Percentiles rank a stretch among this genome's conserved stretches.
Evolutionary conservation across 2,888 invertebrate genomes (phyloP).

Genomic region (Laspeyria flexula): DNA sequence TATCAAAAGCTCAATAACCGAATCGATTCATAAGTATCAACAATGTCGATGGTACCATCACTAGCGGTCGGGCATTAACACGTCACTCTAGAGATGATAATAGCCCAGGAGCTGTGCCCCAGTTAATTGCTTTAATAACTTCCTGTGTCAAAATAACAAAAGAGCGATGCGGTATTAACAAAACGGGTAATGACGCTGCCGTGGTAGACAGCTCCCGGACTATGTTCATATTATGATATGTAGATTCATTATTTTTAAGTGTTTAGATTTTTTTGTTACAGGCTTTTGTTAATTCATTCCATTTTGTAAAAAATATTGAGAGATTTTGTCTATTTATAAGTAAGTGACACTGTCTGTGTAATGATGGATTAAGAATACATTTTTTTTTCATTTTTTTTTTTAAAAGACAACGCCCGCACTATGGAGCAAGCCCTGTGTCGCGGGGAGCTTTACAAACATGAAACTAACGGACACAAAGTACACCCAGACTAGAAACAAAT

Average conservation of each 20-base stretch:
- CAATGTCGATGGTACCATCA: conserved; percentile 54
- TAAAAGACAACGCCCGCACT: no score
- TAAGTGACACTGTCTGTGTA: no score
- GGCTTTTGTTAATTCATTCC: no score
- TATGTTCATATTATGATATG: conserved; percentile 58
- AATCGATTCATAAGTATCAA: conserved; percentile 10
- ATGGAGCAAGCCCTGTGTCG: no score
- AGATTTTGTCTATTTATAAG: no score
- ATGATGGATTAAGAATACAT: no score
- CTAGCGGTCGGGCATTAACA: conserved; percentile 79
- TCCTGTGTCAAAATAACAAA: conserved; percentile 87
- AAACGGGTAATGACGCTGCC: conserved; percentile 71
- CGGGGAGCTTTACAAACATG: no score
- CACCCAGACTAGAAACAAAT: no score
- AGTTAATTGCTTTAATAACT: conserved; percentile 86
- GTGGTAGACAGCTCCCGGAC: conserved; percentile 60
- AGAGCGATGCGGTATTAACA: conserved; percentile 79
- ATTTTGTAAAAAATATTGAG: no score
- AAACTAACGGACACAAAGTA: no score
- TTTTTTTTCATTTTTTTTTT: no score
- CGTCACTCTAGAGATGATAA: conserved; percentile 84
- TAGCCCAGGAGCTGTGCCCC: conserved; percentile 81
- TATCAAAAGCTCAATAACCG: conserved; percentile 3
- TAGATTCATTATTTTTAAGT: conserved; percentile 17
- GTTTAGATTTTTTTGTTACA: neutral